Conservation (phyloP, 2,888 invertebrate species). For the Labia minor region DNA sequence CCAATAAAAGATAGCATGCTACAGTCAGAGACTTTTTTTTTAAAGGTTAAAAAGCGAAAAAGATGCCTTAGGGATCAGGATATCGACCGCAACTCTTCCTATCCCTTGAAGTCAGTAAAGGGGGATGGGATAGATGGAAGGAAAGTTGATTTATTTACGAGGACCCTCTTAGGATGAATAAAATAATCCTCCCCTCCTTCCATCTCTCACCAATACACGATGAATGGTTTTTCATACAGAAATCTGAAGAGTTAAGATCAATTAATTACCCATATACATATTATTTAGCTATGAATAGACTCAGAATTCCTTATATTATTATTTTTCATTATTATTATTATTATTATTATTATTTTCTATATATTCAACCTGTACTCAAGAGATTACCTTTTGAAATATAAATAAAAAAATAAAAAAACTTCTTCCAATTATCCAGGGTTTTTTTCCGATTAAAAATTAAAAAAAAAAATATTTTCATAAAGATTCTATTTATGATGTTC, state of each 20-base stretch:
- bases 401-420: background rate
- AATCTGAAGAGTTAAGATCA: background rate
- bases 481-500: background rate
- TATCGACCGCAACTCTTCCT: background rate
- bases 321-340: too few relatives aligned
- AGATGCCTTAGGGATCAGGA: slow-evolving; percentile 8
- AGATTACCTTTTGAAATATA: background rate
- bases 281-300: background rate
- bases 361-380: background rate
- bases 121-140: background rate
- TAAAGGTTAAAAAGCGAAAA: slow-evolving; percentile 13
- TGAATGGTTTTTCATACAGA: too few relatives aligned
- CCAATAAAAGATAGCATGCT: background rate
- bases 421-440: background rate
- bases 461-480: background rate
- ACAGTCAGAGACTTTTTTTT: background rate
- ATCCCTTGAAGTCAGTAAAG: background rate
- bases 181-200: background rate
- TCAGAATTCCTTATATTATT: background rate
- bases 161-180: background rate
- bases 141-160: slow-evolving; percentile 8
- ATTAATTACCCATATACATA: background rate
- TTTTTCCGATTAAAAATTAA: background rate
- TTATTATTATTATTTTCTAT: background rate
- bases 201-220: too few relatives aligned